Percentiles rank a stretch among this genome's conserved stretches.
Conservation (phyloP, 2,113 vertebrate genomes). For the Zootoca vivipara region DNA sequence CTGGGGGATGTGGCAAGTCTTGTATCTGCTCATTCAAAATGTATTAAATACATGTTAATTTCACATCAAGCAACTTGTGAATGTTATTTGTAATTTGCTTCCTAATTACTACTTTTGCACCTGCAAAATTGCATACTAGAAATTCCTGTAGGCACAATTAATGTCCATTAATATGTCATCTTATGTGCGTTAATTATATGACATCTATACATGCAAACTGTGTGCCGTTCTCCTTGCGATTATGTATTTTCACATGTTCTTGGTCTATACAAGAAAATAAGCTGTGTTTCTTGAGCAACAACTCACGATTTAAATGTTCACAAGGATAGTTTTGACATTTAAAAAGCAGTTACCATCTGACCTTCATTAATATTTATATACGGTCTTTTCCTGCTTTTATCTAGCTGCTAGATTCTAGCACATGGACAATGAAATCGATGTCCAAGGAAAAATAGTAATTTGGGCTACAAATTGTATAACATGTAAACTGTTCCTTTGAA, state of each 20-base stretch:
- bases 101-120: accelerated
- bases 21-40: not conserved
- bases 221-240: not conserved
- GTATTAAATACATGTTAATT: not conserved
- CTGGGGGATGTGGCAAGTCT: accelerated
- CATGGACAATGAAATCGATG: not conserved
- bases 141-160: not conserved
- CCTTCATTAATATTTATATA: not conserved
- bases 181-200: constrained; percentile 29
- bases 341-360: not conserved
- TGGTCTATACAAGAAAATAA: not conserved
- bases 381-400: not conserved
- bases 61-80: not conserved
- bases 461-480: not conserved
- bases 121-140: not conserved
- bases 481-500: not conserved
- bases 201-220: not conserved
- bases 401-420: not conserved
- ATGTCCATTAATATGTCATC: constrained; percentile 10
- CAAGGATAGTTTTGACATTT: not conserved
- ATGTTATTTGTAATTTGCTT: not conserved
- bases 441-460: not conserved
- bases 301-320: not conserved
- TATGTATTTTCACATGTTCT: not conserved
- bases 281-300: not conserved